Conservation (phyloP, 2,888 invertebrate genomes). For the Ichneumoninae sp. region DNA sequence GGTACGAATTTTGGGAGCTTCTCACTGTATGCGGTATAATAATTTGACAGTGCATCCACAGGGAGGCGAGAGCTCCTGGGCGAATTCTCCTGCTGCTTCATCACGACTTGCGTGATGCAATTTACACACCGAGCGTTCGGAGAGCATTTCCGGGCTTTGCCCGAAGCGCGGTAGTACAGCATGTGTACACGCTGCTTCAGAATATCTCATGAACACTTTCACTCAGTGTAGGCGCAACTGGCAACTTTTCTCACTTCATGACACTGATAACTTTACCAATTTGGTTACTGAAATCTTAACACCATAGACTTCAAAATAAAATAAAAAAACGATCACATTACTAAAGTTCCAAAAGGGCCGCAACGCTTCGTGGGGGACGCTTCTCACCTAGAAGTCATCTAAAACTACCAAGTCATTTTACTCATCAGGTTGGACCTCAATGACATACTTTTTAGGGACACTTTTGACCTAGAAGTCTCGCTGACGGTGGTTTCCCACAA, state of each 20-base stretch:
- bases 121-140: constrained; percentile 36
- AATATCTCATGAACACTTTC: background rate
- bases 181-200: constrained; percentile 1
- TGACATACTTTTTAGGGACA: too few relatives aligned
- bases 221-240: background rate
- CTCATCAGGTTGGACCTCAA: too few relatives aligned
- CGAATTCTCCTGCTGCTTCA: constrained; percentile 22
- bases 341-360: too few relatives aligned
- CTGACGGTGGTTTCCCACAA: too few relatives aligned
- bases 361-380: too few relatives aligned
- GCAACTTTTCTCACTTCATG: background rate
- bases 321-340: too few relatives aligned
- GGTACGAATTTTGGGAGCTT: background rate
- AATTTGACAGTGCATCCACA: constrained; percentile 14
- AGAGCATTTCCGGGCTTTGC: constrained; percentile 33
- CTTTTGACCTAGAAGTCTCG: too few relatives aligned
- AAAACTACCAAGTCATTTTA: too few relatives aligned
- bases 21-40: constrained; percentile 2
- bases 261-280: too few relatives aligned
- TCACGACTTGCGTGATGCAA: constrained; percentile 25
- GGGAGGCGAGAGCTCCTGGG: constrained; percentile 17
- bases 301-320: too few relatives aligned
- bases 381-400: too few relatives aligned
- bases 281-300: too few relatives aligned
- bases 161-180: background rate